Percentiles rank a stretch among this genome's conserved stretches.
phyloP scores from a whole-genome alignment of 1,140 invertebrate genomes.

The Laupala kohalensis region DNA sequence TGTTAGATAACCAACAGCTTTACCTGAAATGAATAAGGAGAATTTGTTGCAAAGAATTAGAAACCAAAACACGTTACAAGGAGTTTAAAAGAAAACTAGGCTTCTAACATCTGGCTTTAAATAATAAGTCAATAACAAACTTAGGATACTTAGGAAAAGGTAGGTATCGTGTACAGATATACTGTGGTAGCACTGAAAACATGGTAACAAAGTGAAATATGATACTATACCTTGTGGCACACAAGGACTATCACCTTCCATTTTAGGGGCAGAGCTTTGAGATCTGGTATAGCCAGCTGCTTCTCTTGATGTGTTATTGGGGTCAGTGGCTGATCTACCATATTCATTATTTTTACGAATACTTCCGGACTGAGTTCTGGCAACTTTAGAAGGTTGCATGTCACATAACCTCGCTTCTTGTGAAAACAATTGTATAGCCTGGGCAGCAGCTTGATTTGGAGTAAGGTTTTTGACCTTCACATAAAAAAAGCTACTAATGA shows the following conservation, averaged over 20 bases:
- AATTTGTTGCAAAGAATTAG: too few relatives aligned
- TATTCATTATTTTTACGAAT: constrained; percentile 4
- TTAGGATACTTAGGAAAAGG: background rate
- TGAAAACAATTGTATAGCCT: constrained; percentile 73
- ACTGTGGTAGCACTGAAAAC: too few relatives aligned
- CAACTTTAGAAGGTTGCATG: constrained; percentile 54
- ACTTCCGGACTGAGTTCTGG: constrained; percentile 32
- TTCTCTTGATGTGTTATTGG: background rate
- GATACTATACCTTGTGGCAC: background rate
- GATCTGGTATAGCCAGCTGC: background rate
- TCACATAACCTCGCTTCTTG: constrained; percentile 73
- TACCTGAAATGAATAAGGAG: constrained; percentile 23
- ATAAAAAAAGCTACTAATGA: constrained; percentile 11
- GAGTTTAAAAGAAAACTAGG: background rate
- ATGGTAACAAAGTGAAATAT: too few relatives aligned
- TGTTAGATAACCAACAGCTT: constrained; percentile 41
- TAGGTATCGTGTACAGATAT: too few relatives aligned
- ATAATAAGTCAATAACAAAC: background rate
- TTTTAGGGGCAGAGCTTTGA: background rate
- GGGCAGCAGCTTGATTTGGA: constrained; percentile 76
- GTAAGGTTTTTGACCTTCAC: constrained; percentile 52
- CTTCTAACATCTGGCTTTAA: background rate
- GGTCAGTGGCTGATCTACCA: constrained; percentile 4
- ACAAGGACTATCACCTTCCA: background rate
- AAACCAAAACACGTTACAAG: background rate